Evolutionary conservation across 2,888 invertebrate genomes (phyloP).

Genomic region (Esperia sulphurella): DNA sequence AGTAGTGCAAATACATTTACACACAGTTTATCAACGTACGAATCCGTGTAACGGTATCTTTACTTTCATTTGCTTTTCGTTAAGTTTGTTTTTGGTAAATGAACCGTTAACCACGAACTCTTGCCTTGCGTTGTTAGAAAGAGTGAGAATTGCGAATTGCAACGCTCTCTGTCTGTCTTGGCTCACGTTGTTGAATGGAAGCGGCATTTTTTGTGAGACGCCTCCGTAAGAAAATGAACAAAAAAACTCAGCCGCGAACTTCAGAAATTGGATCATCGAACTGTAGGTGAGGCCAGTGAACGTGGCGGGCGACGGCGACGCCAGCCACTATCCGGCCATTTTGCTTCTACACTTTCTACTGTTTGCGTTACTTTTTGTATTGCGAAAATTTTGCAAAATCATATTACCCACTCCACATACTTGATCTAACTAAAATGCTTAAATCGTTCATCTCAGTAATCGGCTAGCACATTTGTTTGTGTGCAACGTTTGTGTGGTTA

Average conservation of each 20-base stretch:
- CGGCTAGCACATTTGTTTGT: conserved; percentile 22
- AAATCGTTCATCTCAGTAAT: conserved; percentile 12
- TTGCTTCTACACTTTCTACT: conserved; percentile 17
- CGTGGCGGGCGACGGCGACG: conserved; percentile 32
- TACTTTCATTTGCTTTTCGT: conserved; percentile 61
- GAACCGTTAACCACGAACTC: conserved; percentile 49
- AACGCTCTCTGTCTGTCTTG: conserved; percentile 34
- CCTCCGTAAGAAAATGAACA: conserved; percentile 52
- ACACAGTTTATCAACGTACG: not conserved
- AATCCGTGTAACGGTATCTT: conserved; percentile 35
- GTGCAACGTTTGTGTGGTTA: conserved; percentile 24
- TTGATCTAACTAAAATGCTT: too few relatives aligned
- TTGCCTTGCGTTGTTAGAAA: conserved; percentile 39
- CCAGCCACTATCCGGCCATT: conserved; percentile 16
- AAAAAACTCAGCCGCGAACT: conserved; percentile 55
- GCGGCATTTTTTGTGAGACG: conserved; percentile 49
- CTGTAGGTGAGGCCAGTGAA: conserved; percentile 60
- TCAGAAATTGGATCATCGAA: conserved; percentile 70
- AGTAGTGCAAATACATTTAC: too few relatives aligned
- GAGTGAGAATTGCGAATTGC: conserved; percentile 42
- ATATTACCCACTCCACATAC: not conserved
- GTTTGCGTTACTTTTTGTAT: not conserved
- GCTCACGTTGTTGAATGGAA: conserved; percentile 51
- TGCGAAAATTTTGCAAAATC: not conserved
- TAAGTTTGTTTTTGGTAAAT: conserved; percentile 53